Conservation (phyloP, 2,113 vertebrate species). For the Sitta europaea region DNA sequence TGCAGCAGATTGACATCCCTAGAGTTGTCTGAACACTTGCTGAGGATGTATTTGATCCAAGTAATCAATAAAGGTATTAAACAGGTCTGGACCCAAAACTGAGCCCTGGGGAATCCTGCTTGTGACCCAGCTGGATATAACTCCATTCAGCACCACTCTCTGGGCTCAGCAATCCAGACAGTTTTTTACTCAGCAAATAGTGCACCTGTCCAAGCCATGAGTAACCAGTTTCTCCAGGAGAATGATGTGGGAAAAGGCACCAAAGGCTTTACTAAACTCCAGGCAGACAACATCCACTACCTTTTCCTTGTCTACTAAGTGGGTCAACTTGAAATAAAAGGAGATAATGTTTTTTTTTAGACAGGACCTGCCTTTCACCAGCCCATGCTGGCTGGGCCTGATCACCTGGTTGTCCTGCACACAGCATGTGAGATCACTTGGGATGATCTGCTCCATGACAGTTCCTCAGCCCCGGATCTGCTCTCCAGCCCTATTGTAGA, state of each 20-base stretch:
- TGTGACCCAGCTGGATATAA: neutral
- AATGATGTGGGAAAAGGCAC: neutral
- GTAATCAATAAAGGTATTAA: neutral
- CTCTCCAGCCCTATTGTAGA: neutral
- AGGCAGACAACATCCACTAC: neutral
- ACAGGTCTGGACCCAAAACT: neutral
- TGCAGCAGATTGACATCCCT: neutral
- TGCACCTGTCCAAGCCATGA: neutral
- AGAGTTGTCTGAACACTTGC: neutral
- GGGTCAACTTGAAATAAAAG: neutral
- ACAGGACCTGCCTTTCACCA: neutral
- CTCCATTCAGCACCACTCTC: too few relatives aligned
- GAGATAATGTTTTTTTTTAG: neutral
- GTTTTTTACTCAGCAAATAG: neutral
- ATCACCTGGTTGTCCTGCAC: neutral
- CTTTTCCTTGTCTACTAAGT: neutral
- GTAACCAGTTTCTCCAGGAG: neutral
- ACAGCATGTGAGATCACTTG: neutral
- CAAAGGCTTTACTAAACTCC: neutral
- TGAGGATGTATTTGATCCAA: neutral
- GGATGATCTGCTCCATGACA: too few relatives aligned
- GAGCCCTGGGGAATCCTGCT: neutral
- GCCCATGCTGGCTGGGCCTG: neutral
- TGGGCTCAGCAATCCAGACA: rapidly evolving
- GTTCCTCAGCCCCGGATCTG: rapidly evolving